These are phyloP conservation scores for Agraylea sexmaculata DNA, from an alignment of 1,140 invertebrate species.

Conservation along the genomic window DNA sequence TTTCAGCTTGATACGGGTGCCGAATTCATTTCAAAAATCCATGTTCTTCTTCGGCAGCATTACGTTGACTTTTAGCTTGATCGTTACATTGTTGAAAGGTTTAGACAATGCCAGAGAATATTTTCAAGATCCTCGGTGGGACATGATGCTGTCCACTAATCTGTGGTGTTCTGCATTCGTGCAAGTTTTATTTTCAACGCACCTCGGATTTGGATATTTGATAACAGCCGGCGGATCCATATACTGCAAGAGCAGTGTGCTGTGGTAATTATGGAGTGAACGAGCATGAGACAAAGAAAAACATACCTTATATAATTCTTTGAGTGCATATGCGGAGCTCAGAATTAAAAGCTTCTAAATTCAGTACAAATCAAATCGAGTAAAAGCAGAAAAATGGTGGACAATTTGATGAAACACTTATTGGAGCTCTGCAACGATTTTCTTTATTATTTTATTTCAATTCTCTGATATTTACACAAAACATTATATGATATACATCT, in stretches of 20 bases:
- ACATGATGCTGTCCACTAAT: constrained; percentile 8
- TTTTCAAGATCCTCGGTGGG: constrained; percentile 14
- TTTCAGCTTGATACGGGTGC: constrained; percentile 35
- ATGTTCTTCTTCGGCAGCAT: constrained; percentile 25
- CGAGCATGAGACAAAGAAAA: no score
- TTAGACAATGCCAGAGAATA: constrained; percentile 4
- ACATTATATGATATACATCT: no score
- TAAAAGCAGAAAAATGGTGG: no score
- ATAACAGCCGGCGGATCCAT: constrained; percentile 40
- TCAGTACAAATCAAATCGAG: no score
- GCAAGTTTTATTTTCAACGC: constrained; percentile 42
- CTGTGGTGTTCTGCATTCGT: constrained; percentile 42
- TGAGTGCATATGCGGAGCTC: no score
- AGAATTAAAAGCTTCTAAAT: no score
- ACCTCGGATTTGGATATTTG: constrained; percentile 41
- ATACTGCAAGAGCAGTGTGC: constrained; percentile 40
- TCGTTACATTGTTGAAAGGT: constrained; percentile 9
- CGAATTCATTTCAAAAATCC: constrained; percentile 33
- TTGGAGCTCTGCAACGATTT: no score
- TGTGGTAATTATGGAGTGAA: constrained; percentile 37
- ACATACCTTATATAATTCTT: no score
- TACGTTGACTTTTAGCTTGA: constrained; percentile 11
- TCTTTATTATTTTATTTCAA: no score
- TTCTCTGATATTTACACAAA: no score
- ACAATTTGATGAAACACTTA: no score